Base-by-base conservation (phyloP, 2,113 vertebrate genomes). In the Raphicerus campestris region DNA sequence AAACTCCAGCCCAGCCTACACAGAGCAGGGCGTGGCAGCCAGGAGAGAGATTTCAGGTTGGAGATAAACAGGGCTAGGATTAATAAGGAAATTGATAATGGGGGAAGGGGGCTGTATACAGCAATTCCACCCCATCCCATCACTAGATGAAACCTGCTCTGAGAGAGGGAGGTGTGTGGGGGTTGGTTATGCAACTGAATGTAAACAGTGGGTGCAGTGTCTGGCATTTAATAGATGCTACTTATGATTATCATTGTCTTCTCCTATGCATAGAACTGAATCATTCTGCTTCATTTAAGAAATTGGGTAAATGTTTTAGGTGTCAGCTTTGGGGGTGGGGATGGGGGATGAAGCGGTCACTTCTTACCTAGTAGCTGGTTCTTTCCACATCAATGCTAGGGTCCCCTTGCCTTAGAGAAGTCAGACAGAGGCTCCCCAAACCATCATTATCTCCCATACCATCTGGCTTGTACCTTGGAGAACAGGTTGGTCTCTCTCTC, bases 301-400 rank as follows among this genome's bases (percentile, higher is more conserved):
- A 56, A 81, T 66, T 66, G 30, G 39, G 32, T 14, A 58, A 95
- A 53, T 35, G 32, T 26, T 92, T 89, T n/a, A 16, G 39, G 58
- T 82, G 10, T 35, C 85, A 35, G 35, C 20, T 82, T 47, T 91
- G 39, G 30, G 30, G 82, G 26, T 35, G 10, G n/a, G n/a, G 30
- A 30, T 32, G 30, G 20, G 66, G 66, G 66, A 13, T 0, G 0
- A 70, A 39, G 66, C 0, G 2, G 16, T 53, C 45, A 60, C 14
- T 58, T 83, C 32, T 88, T 55, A 56, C 22, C 28, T 30, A 39
- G 35, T 16, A 47, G 39, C 58, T 80, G 45, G 24, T 80, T 70
- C 19, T 95, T 78, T 94, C 32, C 32, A 14, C 11, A 45, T 87
- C 2, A 0, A 55, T 78, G 42, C 49, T 77, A 35, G 24, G 32